Percentiles rank a stretch among this genome's conserved stretches.
Conservation (phyloP, 2,797 vertebrate genomes). For the Pangasius djambal region DNA sequence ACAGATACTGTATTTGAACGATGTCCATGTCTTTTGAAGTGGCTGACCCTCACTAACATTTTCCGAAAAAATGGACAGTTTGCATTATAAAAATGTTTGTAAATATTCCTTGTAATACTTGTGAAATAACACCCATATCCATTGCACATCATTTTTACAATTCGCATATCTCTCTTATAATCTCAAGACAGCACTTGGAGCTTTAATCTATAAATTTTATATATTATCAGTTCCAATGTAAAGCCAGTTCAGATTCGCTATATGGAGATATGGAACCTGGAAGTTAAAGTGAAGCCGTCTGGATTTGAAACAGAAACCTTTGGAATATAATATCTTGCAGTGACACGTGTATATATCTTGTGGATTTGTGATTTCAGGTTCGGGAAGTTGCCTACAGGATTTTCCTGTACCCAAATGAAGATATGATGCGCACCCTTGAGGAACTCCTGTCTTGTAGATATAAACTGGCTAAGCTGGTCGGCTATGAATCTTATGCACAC, state of each 20-base stretch:
- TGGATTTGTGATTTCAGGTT: slow-evolving; percentile 72
- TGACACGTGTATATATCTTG: background rate
- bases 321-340: background rate
- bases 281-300: too few relatives aligned
- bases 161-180: background rate
- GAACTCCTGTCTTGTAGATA: slow-evolving; percentile 86
- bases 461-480: slow-evolving; percentile 87
- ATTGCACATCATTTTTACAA: background rate
- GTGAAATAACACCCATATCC: background rate
- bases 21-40: background rate
- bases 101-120: background rate
- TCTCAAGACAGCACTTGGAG: too few relatives aligned
- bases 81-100: background rate
- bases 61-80: background rate
- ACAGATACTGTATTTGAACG: background rate
- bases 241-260: background rate
- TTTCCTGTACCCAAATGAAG: slow-evolving; percentile 87
- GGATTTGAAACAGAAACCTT: background rate
- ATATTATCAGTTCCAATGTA: background rate
- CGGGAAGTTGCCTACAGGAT: slow-evolving; percentile 95
- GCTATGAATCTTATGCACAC: slow-evolving; percentile 89
- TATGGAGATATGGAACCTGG: background rate
- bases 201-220: background rate
- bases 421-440: slow-evolving; percentile 83
- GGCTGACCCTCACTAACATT: background rate